Base-by-base conservation (phyloP, 2,797 vertebrate genomes). In the Urocyon cinereoargenteus region DNA sequence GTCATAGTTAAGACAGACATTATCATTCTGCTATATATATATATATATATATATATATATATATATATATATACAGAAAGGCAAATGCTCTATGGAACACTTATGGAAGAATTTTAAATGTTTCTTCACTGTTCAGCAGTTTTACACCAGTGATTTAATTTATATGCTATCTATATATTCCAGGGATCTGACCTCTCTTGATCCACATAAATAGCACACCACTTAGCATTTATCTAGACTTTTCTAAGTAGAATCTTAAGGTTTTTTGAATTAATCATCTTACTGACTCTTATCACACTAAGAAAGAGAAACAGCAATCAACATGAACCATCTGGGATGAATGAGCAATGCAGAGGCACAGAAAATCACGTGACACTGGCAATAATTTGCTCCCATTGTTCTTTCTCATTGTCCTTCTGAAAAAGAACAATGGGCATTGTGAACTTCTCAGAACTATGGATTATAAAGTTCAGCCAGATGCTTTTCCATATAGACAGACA, bases 251-350 rank as follows among this genome's bases (percentile, higher is more conserved):
- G 72, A 77, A 59, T 36, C 53, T 94, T 90, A 70, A 81, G 2
- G 36, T 55, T 81, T 79, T 96, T 92, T 73, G 4, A 45, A 88
- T 61, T 73, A 88, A 94, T 78, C 78, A 94, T 93, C 68, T 26
- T 91, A 68, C 9, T 77, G 45, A 94, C 51, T 73, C 61, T 72
- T 62, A 49, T n/a, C n/a, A 86, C 7, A 66, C 21, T 82, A 53
- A 90, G 31, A 34, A 16, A 36, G 36, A 68, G 45, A 86, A 51
- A 79, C 15, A 79, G 90, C 34, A 28, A 73, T 40, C n/a, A 45
- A 45, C 45, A n/a, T 26, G 81, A 79, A 51, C 22, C 84, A 70
- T 2, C 4, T 8, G 62, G 64, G 85, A 73, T 34, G 82, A 53
- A 73, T 3, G 57, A 90, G 82, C 14, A 45, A 59, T 4, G 19